Conservation (phyloP, 2,113 vertebrate genomes). For the Sinocyclocheilus maitianheensis region DNA sequence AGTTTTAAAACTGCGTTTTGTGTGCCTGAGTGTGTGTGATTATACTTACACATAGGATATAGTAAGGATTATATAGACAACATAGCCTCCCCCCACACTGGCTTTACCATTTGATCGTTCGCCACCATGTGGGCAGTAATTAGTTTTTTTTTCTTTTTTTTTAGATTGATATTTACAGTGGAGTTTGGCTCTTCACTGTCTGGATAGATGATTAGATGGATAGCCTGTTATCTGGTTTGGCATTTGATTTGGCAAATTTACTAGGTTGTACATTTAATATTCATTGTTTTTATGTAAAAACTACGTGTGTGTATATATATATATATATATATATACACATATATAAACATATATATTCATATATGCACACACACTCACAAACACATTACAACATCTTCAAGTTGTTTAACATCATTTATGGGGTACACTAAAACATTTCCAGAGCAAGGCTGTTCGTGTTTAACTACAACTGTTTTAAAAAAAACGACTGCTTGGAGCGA, state of each 20-base stretch:
- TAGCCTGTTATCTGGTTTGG: slow-evolving; percentile 32
- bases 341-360: not conserved
- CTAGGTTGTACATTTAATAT: not conserved
- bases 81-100: slow-evolving; percentile 36
- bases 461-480: slow-evolving; percentile 50
- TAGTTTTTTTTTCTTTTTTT: slow-evolving; percentile 52
- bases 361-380: no score
- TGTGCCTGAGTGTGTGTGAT: slow-evolving; percentile 33
- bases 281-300: no score
- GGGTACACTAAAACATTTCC: slow-evolving; percentile 53
- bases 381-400: slow-evolving; percentile 51
- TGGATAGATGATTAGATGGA: slow-evolving; percentile 7
- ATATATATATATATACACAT: not conserved
- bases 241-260: slow-evolving; percentile 43
- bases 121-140: slow-evolving; percentile 66
- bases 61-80: slow-evolving; percentile 67
- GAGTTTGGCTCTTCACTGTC: slow-evolving; percentile 32
- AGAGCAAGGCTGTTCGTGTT: slow-evolving; percentile 33
- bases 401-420: slow-evolving; percentile 62
- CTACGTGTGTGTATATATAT: not conserved
- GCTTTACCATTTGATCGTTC: slow-evolving; percentile 4
- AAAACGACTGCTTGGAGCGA: slow-evolving; percentile 43
- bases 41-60: slow-evolving; percentile 64
- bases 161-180: slow-evolving; percentile 57
- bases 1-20: slow-evolving; percentile 60